Conservation (phyloP, 2,888 invertebrate species). For the Dione juno region DNA sequence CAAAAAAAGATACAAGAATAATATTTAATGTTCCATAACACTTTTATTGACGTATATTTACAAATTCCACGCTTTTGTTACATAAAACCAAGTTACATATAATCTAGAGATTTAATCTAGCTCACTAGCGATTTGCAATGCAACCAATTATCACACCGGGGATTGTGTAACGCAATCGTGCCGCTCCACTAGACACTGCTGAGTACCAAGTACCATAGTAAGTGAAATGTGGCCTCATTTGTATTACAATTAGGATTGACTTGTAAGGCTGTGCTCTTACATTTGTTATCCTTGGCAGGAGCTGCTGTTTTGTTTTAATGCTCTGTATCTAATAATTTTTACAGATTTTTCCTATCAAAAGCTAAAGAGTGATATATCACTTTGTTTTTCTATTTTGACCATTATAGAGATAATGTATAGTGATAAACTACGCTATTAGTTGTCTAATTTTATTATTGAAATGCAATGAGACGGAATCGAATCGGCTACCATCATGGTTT, state of each 20-base stretch:
- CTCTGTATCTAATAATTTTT: too few species aligned
- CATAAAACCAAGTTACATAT: slow-evolving; percentile 15
- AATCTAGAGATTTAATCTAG: slow-evolving; percentile 44
- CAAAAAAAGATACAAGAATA: neutral
- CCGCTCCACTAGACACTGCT: slow-evolving; percentile 22
- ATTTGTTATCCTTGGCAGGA: neutral
- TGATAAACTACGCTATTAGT: too few species aligned
- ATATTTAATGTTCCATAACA: neutral
- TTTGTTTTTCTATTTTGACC: too few species aligned
- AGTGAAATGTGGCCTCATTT: neutral
- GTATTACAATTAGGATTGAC: neutral
- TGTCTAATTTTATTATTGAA: too few species aligned
- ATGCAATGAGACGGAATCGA: too few species aligned
- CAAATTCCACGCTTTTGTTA: slow-evolving; percentile 23
- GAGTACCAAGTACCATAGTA: slow-evolving; percentile 4
- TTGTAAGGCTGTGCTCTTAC: neutral
- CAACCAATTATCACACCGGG: slow-evolving; percentile 51
- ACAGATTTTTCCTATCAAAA: too few species aligned
- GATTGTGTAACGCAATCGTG: slow-evolving; percentile 39
- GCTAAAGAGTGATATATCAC: too few species aligned
- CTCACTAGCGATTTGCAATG: slow-evolving; percentile 51
- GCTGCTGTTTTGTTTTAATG: neutral
- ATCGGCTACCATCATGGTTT: too few species aligned
- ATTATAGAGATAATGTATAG: too few species aligned
- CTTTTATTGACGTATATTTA: neutral